Percentiles rank a stretch among this genome's conserved stretches.
Evolutionary conservation across 2,888 invertebrate species (phyloP).

Genomic region (Vannuccia rotundouncinata): DNA sequence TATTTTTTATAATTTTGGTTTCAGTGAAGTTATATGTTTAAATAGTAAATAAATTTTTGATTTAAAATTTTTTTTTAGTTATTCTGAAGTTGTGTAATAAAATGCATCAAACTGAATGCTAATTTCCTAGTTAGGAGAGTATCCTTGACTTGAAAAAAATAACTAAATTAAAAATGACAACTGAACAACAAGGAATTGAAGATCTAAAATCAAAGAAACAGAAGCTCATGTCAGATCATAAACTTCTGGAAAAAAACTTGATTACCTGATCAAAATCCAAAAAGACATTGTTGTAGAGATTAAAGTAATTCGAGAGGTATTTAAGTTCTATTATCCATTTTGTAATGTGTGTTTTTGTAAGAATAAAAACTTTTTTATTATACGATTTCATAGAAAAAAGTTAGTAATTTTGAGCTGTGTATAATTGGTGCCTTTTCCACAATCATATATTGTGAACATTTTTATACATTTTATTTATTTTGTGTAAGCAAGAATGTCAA

Average conservation of each 20-base stretch:
- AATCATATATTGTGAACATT: too few relatives aligned
- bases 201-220: slow-evolving; percentile 16
- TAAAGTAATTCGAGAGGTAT: background rate
- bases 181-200: slow-evolving; percentile 17
- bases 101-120: background rate
- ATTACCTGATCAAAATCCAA: background rate
- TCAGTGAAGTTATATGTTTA: background rate
- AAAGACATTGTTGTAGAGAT: slow-evolving; percentile 18
- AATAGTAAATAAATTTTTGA: too few relatives aligned
- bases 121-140: background rate
- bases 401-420: background rate
- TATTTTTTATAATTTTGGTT: background rate
- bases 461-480: too few relatives aligned
- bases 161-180: background rate
- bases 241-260: background rate
- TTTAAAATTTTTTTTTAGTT: background rate
- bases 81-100: background rate
- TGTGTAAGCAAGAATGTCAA: too few relatives aligned
- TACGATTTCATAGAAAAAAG: background rate
- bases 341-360: background rate
- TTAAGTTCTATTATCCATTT: slow-evolving; percentile 16
- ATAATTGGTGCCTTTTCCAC: too few relatives aligned
- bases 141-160: background rate
- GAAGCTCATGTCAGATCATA: slow-evolving; percentile 13
- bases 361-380: slow-evolving; percentile 19